Evolutionary conservation across 2,797 vertebrate species (phyloP).

Genomic region (Chanos chanos): DNA sequence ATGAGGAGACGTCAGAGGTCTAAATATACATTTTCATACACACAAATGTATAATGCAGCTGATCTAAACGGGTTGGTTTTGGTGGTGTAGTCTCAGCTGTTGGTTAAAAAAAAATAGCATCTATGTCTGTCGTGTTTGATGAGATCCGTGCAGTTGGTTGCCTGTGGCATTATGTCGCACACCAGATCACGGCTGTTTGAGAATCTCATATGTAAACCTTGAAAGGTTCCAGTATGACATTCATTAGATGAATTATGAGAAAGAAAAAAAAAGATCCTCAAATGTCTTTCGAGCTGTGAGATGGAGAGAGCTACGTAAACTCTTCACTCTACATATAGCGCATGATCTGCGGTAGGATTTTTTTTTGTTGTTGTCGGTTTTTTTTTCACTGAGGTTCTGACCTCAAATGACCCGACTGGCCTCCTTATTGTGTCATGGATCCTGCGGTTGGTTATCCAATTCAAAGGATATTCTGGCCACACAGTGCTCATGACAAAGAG

Average conservation of each 20-base stretch:
- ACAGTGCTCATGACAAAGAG: constrained; percentile 18
- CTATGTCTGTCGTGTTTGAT: no score
- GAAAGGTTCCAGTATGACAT: not conserved
- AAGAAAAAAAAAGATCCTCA: not conserved
- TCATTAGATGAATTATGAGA: not conserved
- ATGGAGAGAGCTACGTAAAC: not conserved
- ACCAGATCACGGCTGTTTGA: no score
- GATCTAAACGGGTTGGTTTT: no score
- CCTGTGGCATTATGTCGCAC: no score
- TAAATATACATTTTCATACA: no score
- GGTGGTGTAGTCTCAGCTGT: no score
- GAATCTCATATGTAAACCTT: not conserved
- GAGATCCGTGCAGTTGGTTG: no score
- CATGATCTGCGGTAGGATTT: not conserved
- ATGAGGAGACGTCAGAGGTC: not conserved
- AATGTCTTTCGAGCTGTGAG: no score
- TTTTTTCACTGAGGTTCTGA: not conserved
- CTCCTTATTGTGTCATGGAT: constrained; percentile 6
- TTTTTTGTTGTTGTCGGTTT: not conserved
- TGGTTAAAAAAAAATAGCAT: no score
- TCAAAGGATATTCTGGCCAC: constrained; percentile 25
- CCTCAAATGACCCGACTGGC: constrained; percentile 4
- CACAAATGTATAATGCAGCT: no score
- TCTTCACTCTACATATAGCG: not conserved
- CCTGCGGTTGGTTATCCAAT: not conserved